Evolutionary conservation across 2,888 invertebrate genomes (phyloP).

Genomic region (Hydraecia micacea): DNA sequence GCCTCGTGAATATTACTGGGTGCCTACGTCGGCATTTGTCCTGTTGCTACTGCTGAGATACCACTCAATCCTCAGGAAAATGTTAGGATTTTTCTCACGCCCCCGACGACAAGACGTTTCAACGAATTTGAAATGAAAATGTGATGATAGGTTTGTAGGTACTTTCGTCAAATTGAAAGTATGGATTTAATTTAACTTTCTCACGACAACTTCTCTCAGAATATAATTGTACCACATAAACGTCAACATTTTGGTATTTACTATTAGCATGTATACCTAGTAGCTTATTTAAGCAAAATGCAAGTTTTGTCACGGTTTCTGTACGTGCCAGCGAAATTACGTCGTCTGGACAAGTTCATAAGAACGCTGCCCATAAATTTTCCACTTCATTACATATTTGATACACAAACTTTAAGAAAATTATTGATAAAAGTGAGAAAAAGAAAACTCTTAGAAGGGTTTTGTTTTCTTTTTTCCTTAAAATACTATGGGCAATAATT

Average conservation of each 20-base stretch:
- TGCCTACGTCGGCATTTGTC: conserved; percentile 64
- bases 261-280: background rate
- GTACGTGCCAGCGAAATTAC: conserved; percentile 34
- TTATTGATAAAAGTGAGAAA: conserved; percentile 55
- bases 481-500: conserved; percentile 81
- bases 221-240: conserved; percentile 1
- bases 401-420: conserved; percentile 64
- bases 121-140: conserved; percentile 21
- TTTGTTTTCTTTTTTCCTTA: conserved; percentile 78
- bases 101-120: conserved; percentile 5
- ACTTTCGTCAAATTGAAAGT: background rate
- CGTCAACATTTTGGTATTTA: conserved; percentile 1
- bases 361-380: conserved; percentile 60
- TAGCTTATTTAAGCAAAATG: conserved; percentile 20
- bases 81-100: conserved; percentile 27
- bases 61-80: conserved; percentile 46
- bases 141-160: background rate
- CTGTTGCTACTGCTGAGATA: conserved; percentile 59
- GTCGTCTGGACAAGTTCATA: conserved; percentile 41
- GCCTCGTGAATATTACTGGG: conserved; percentile 71
- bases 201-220: background rate
- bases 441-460: conserved; percentile 69
- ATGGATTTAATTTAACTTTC: background rate
- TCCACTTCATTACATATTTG: conserved; percentile 66
- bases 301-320: conserved; percentile 37